Base-by-base conservation (phyloP, 2,113 vertebrate species). In the Salminus brasiliensis region DNA sequence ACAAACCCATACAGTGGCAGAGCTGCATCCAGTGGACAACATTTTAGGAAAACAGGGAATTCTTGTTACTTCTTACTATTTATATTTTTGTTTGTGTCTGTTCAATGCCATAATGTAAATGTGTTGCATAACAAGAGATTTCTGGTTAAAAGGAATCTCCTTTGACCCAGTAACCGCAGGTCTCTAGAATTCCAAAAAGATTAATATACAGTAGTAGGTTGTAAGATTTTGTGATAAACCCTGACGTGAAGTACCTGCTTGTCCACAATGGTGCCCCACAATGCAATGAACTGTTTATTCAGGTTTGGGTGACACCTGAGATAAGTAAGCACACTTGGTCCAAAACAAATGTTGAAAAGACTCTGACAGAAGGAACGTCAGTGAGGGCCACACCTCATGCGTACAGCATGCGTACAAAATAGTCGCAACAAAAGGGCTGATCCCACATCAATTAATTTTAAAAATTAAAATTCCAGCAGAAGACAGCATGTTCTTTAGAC, bases 351-450 rank as follows among this genome's bases (percentile, higher is more conserved):
- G 1, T 2, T 57, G 34, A 68, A 67, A 71, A 30, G 49, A 25
- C 25, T 57, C 41, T 41, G 16, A 68, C 52, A 57, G 11, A 57
- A 55, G 16, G 18, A 55, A 68, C 27, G 18, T 67, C 32, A 55
- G 7, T 12, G 66, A n/a, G 47, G 12, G 36, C 34, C 63, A 77
- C 36, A 43, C 39, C 76, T 49, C n/a, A n/a, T n/a, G n/a, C n/a
- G 18, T 12, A 60, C 36, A 32, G 21, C 25, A 34, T 59, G 39
- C 29, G 53, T 43, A 45, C 13, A 62, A 29, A 47, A 16, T 34
- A 10, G 36, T 21, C 67, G 52, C 30, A 62, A 71, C 55, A 71
- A 71, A 63, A 30, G 30, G 49, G 39, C 5, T 15, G 21, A 49
- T 41, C 34, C 30, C 16, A 43, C 39, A 57, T 8, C 21, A 68